These are phyloP conservation scores for Tyto alba DNA, from an alignment of 2,113 vertebrate species.

Conservation along the genomic window DNA sequence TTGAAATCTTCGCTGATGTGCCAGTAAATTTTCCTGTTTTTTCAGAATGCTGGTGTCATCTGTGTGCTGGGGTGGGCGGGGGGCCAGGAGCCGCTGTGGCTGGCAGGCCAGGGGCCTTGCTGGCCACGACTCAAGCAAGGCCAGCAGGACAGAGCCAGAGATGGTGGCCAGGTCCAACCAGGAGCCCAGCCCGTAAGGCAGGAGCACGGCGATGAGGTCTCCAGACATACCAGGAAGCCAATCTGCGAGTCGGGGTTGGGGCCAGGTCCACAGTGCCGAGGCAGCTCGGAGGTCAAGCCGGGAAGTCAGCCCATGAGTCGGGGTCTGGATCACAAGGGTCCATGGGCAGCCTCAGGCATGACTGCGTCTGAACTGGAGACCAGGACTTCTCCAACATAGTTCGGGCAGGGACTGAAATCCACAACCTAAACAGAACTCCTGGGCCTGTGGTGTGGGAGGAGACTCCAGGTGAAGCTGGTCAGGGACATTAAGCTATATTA, in stretches of 20 bases:
- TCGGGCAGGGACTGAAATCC: background rate
- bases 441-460: background rate
- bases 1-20: fast-evolving
- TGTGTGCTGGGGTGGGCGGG: background rate
- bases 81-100: background rate
- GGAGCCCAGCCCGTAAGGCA: background rate
- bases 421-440: background rate
- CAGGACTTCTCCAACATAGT: background rate
- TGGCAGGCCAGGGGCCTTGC: background rate
- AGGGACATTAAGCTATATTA: background rate
- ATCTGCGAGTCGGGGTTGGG: background rate
- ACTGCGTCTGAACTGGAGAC: background rate
- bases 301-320: too few species aligned
- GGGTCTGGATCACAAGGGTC: background rate
- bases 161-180: background rate
- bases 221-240: background rate
- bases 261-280: background rate
- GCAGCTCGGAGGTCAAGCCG: background rate
- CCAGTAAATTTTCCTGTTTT: background rate
- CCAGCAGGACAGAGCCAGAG: background rate
- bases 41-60: background rate
- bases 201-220: background rate
- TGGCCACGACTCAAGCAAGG: background rate
- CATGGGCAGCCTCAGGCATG: background rate
- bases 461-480: background rate